These are phyloP conservation scores for Monodelphis domestica DNA, from an alignment of 2,797 vertebrate species.

Conservation along the genomic window DNA sequence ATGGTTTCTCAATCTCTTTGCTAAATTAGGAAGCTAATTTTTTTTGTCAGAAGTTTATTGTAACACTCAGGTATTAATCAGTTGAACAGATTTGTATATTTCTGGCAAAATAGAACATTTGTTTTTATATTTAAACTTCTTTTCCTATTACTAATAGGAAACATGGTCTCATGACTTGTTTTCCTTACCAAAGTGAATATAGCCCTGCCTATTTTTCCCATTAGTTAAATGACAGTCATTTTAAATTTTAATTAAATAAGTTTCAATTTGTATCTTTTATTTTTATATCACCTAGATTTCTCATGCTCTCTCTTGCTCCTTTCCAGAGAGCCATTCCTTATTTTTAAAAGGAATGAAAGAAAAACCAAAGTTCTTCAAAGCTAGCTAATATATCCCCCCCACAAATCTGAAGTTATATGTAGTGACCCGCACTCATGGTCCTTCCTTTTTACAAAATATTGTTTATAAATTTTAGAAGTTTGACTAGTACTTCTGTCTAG, in stretches of 20 bases:
- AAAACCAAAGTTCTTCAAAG: not conserved
- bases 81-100: conserved; percentile 25
- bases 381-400: not conserved
- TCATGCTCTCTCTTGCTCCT: too few species aligned
- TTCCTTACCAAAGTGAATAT: not conserved
- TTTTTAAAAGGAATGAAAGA: not conserved
- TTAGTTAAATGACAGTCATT: not conserved
- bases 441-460: not conserved
- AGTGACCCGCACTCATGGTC: not conserved
- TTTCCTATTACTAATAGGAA: conserved; percentile 11
- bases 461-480: not conserved
- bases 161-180: conserved; percentile 2
- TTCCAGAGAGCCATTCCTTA: not conserved
- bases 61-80: conserved; percentile 18
- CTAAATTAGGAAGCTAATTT: not conserved
- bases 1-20: not conserved
- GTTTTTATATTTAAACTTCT: conserved; percentile 23
- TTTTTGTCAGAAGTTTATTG: conserved; percentile 26
- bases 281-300: not conserved
- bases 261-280: not conserved
- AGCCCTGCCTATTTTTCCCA: not conserved
- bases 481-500: not conserved
- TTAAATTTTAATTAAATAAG: not conserved
- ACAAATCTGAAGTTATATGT: not conserved
- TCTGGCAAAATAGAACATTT: conserved; percentile 18